Evolutionary conservation across 2,113 vertebrate species (phyloP), one percentile per base, ranked within the genome.

Genomic region (Tychaedon coryphoeus): DNA sequence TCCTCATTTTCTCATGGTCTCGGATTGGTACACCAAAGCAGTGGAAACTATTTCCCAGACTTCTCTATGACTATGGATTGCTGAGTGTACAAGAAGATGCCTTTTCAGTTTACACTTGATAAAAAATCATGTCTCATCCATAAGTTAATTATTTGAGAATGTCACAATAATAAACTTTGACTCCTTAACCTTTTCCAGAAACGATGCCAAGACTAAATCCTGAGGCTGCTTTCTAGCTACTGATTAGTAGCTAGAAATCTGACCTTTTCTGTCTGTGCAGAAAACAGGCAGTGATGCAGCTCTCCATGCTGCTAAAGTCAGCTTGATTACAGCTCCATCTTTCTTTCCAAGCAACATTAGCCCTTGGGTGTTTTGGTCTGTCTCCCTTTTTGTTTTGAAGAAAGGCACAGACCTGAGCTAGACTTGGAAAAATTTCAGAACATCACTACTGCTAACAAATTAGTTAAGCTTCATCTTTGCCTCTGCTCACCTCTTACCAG

Each of bases 181-280:
- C 91, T 96, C 91, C 86, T 93, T 93, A 95, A 95, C 93, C 96
- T 97, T 96, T 90, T 93, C 62, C 50, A 92, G 77, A 94, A 94
- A 86, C 81, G 47, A 86, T 96, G 92, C 93, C 94, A 94, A 91
- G 92, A 87, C 88, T 54, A 90, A 93, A 92, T 96, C 96, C 97
- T 93, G 69, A 91, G 93, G 90, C 92, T 91, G 74, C 81, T 93
- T 93, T 95, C 80, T 90, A 74, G 73, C 87, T 93, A 95, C 86
- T 95, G 95, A 95, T 95, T 95, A 94, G 90, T 89, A 92, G 90
- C 92, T 91, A 77, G 72, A 95, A 93, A 87, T 84, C 69, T 97
- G 92, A 95, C 96, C 92, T 96, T 96, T 96, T 88, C 83, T 95
- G 83, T 74, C 86, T 82, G 5, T 69, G 45, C 47, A 81, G 94